These are phyloP conservation scores for Yponomeuta plumbellus DNA, from an alignment of 2,888 invertebrate genomes.

Conservation along the genomic window DNA sequence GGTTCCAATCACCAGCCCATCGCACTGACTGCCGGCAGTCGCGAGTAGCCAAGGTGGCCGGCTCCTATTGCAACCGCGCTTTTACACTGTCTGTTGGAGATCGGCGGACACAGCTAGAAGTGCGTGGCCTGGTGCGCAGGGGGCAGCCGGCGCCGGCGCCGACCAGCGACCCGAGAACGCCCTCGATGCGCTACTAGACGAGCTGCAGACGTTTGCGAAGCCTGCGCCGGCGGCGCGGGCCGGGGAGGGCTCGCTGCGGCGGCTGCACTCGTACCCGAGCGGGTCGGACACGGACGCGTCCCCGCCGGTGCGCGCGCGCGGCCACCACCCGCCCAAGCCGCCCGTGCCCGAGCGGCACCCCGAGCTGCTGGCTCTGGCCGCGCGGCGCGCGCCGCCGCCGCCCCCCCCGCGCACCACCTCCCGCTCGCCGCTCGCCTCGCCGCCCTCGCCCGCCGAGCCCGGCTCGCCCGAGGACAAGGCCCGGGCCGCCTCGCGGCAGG, in stretches of 20 bases:
- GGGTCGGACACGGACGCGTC: constrained; percentile 89
- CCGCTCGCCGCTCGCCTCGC: constrained; percentile 90
- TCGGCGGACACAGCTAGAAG: constrained; percentile 55
- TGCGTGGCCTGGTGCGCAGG: constrained; percentile 64
- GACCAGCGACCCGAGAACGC: constrained; percentile 91
- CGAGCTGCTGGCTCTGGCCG: constrained; percentile 83
- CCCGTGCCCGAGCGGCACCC: constrained; percentile 89
- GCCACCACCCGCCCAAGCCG: constrained; percentile 80
- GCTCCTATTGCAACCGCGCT: constrained; percentile 51
- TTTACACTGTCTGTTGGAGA: constrained; percentile 49
- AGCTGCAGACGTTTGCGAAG: constrained; percentile 91
- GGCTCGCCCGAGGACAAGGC: constrained; percentile 35
- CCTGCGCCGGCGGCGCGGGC: constrained; percentile 77
- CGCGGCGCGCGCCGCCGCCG: constrained; percentile 88
- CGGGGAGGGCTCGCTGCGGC: constrained; percentile 79
- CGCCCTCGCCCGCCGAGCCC: constrained; percentile 80
- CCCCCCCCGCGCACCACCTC: constrained; percentile 94
- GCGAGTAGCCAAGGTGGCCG: constrained; percentile 15
- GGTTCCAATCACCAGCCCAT: constrained; percentile 39
- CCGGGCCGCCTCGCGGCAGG: constrained; percentile 73
- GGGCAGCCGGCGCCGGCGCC: constrained; percentile 49
- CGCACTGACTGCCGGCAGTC: background rate
- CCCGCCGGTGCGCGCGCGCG: constrained; percentile 82
- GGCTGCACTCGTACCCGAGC: constrained; percentile 90
- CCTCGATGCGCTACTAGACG: constrained; percentile 97